Evolutionary conservation across 2,797 vertebrate species (phyloP), one percentile per base, ranked within the genome.

Genomic region (Smutsia temminckii): DNA sequence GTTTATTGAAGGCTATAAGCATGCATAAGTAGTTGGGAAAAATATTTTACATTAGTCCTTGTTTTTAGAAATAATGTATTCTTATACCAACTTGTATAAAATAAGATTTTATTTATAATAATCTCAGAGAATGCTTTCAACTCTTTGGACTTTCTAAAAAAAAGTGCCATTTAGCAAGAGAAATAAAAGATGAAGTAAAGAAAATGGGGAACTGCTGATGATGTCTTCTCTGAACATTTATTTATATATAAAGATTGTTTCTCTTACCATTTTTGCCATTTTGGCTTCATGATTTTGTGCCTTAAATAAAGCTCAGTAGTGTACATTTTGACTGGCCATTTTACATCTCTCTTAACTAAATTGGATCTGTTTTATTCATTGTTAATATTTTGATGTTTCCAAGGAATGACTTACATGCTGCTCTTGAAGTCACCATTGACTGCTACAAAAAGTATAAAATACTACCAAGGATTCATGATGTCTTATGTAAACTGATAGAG

Each of bases 401-500:
- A 97, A 99, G 99, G 95, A 97, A 98, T 68, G 99, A 99, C 91
- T 83, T 99, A 92, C 1, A 96, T 17, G 97, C 98, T 57, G 99
- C 99, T 89, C 96, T 99, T 18, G 98, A 99, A 21, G 98, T 98
- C 10, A 34, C 96, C 5, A 51, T 99, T 61, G 98, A 98, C 68
- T 99, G 98, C 98, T 98, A 98, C 8, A 98, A 98, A 96, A 99
- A 98, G 95, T 99, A 99, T 97, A 98, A 97, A 66, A 91, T 97
- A 72, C 49, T 99, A 86, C 99, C 99, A 85, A 98, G 98, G 86
- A 97, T 99, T 89, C 99, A 99, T 84, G 98, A 99, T 93, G 84
- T 99, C 98, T 97, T 99, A 40, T 99, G 99, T 27, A 98, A 34
- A 83, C 98, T 99, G 97, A 98, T 99, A 98, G 98, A 99, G 96